Evolutionary conservation across 2,888 invertebrate genomes (phyloP).

Genomic region (Pristionchus japonicus): DNA sequence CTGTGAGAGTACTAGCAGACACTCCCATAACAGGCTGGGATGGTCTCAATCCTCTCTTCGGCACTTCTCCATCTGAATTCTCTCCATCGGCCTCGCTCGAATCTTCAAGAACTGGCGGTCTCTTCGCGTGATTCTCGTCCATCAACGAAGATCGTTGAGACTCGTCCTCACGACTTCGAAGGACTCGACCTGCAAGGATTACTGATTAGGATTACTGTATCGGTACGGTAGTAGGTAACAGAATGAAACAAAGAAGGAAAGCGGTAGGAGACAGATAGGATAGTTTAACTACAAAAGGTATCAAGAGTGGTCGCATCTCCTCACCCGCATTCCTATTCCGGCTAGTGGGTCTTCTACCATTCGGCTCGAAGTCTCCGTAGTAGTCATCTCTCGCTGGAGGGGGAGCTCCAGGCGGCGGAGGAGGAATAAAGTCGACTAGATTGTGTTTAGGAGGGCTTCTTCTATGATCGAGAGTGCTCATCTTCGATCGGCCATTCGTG

Average conservation of each 20-base stretch:
- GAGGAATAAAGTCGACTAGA: constrained; percentile 68
- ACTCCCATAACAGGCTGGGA: constrained; percentile 60
- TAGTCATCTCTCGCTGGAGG: constrained; percentile 43
- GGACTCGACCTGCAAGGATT: constrained; percentile 47
- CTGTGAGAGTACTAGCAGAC: constrained; percentile 51
- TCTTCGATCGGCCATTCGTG: constrained; percentile 57
- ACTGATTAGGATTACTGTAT: too few relatives aligned
- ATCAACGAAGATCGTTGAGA: constrained; percentile 64
- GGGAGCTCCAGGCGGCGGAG: constrained; percentile 67
- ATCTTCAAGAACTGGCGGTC: constrained; percentile 27
- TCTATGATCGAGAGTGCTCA: constrained; percentile 49
- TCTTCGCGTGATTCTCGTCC: constrained; percentile 55
- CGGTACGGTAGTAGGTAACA: too few relatives aligned
- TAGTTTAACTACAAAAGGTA: neutral
- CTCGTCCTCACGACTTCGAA: constrained; percentile 60
- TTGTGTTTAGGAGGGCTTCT: constrained; percentile 64
- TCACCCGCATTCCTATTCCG: constrained; percentile 59
- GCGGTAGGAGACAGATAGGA: neutral
- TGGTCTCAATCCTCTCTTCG: constrained; percentile 51
- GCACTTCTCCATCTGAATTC: constrained; percentile 56
- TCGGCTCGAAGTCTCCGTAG: constrained; percentile 41
- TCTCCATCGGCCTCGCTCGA: constrained; percentile 63
- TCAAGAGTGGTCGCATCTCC: neutral
- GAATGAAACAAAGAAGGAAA: neutral
- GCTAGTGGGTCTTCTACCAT: constrained; percentile 57